These are phyloP conservation scores for Sepiola atlantica DNA, from an alignment of 2,888 invertebrate species.

Conservation along the genomic window DNA sequence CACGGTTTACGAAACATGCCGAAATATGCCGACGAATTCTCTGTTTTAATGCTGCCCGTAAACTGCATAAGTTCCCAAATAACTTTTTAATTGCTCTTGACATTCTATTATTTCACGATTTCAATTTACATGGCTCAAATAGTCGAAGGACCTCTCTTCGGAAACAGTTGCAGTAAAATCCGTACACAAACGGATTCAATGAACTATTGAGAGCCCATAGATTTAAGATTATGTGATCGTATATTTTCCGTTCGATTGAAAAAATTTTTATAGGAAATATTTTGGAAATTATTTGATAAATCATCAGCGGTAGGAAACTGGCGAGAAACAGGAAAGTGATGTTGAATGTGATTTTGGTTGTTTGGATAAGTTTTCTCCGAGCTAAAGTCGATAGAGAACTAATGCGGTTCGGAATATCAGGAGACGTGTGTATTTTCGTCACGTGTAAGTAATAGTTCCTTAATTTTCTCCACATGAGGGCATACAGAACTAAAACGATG, in stretches of 20 bases:
- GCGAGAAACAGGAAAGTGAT: background rate
- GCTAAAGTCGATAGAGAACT: background rate
- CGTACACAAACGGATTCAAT: background rate
- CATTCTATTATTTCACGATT: too few relatives aligned
- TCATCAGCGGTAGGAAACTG: background rate
- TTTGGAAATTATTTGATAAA: background rate
- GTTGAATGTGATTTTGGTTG: background rate
- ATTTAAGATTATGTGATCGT: background rate
- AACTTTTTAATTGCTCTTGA: too few relatives aligned
- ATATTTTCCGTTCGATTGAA: background rate
- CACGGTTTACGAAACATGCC: too few relatives aligned
- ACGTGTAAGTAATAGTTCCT: background rate
- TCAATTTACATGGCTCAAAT: background rate
- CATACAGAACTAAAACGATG: background rate
- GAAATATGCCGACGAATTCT: too few relatives aligned
- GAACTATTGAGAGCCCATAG: background rate
- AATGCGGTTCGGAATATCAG: background rate
- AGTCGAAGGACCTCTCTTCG: accelerated
- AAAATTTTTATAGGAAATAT: accelerated
- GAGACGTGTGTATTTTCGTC: background rate
- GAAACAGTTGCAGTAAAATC: background rate
- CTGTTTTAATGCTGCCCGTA: too few relatives aligned
- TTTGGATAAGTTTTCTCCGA: background rate
- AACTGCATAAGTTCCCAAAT: too few relatives aligned
- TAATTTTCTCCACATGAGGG: background rate